Evolutionary conservation across 1,140 invertebrate genomes (phyloP), one percentile per base, ranked within the genome.

Genomic region (Caenorhabditis latens): DNA sequence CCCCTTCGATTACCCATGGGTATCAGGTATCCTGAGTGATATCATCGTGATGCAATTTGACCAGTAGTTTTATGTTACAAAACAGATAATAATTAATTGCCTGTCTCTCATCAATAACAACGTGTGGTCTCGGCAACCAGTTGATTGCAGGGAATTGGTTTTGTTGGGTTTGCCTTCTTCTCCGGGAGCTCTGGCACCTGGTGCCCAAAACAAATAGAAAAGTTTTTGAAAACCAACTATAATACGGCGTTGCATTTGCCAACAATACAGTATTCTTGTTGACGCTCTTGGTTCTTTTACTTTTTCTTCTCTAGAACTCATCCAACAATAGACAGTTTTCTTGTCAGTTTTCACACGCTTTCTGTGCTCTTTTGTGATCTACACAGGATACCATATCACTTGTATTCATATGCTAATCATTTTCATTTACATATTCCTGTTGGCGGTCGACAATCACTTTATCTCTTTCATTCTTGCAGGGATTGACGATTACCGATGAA

Each of bases 11-110:
- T 24, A 79, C 71, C n/a, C 71, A 53, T 79, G 71, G 71, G 71
- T 79, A 79, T 79, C 71, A 24, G 46, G 71, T 79, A 50, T 79
- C 71, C 71, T 1, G n/a, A 79, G 46, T 79, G 71, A 79, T 79
- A 79, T 79, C 71, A 79, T 50, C 43, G 46, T 79, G 71, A 79
- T 79, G 71, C 71, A 79, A 79, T 79, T 53, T 48, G 11, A 43
- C 65, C 65, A 71, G 40, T 46, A 65, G 21, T 71, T 71, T 48
- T 24, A 40, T 50, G 8, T 79, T 79, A 11, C 11, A 6, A 43
- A 50, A 63, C 9, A 32, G 24, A 63, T 14, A 13, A 63, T 53
- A 16, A 53, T 16, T 16, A 16, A 53, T 53, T 11, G 50, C 50
- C 9, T 21, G 9, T 40, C 21, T 63, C 24, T 63, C 21, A 58